These are phyloP conservation scores for Pterocles gutturalis DNA, from an alignment of 2,113 vertebrate species.

Conservation along the genomic window DNA sequence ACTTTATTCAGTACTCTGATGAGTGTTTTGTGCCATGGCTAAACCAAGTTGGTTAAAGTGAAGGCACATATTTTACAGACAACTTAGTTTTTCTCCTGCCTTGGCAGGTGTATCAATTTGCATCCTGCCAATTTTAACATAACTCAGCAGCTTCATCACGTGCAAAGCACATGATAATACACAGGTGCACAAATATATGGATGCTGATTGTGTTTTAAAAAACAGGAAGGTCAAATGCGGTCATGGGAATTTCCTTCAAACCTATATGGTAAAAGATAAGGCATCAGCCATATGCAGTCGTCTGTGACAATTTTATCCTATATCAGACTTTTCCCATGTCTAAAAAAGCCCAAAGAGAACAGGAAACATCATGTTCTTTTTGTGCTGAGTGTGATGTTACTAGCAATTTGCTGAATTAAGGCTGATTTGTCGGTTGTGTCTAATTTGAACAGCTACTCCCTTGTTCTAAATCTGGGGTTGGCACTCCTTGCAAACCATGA, in stretches of 20 bases:
- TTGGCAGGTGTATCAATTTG: neutral
- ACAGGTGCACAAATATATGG: neutral
- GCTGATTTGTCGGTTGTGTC: conserved; percentile 22
- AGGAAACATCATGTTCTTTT: conserved; percentile 62
- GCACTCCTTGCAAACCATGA: conserved; percentile 1
- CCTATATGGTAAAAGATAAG: neutral
- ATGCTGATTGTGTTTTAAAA: neutral
- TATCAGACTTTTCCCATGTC: conserved; percentile 27
- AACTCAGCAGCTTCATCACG: neutral
- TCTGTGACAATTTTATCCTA: conserved; percentile 28
- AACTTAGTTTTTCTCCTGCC: neutral
- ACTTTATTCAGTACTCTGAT: neutral
- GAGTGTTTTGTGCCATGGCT: neutral
- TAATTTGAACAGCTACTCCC: conserved; percentile 39
- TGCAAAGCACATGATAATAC: neutral
- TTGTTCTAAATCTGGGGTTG: conserved; percentile 33
- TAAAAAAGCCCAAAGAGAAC: conserved; percentile 15
- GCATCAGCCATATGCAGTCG: conserved; percentile 25
- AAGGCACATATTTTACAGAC: neutral
- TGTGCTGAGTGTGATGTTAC: conserved; percentile 41
- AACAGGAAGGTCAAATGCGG: conserved; percentile 25
- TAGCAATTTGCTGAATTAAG: conserved; percentile 45
- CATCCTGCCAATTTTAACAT: neutral
- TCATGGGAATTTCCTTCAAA: conserved; percentile 51
- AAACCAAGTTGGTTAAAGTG: neutral